These are phyloP conservation scores for Diploscapter pachys DNA, from an alignment of 1,140 invertebrate genomes.

Conservation along the genomic window DNA sequence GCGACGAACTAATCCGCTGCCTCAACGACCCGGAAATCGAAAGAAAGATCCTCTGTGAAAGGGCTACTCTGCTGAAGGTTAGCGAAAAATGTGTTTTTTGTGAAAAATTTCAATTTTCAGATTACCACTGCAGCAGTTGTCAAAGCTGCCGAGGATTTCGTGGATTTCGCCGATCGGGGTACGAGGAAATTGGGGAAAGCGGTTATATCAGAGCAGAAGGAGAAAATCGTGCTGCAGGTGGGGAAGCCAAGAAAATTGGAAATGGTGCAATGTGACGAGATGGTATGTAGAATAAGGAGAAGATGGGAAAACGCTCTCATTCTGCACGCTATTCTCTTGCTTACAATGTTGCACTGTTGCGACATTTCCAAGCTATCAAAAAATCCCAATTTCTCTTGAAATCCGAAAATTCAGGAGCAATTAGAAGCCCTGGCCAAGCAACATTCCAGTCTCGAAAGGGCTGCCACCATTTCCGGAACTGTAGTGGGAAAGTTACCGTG, in stretches of 20 bases:
- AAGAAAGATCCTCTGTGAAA: constrained; percentile 18
- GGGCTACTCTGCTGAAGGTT: constrained; percentile 25
- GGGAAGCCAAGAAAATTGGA: not conserved
- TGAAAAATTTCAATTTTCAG: constrained; percentile 19
- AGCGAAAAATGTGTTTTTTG: not conserved
- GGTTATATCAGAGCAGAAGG: constrained; percentile 20
- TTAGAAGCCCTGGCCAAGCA: constrained; percentile 93
- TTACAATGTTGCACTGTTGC: not conserved
- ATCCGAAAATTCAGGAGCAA: constrained; percentile 73
- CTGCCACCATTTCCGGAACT: constrained; percentile 61
- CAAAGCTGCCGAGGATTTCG: constrained; percentile 82
- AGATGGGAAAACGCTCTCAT: not conserved
- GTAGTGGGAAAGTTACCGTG: constrained; percentile 4
- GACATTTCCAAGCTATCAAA: not conserved
- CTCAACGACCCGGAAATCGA: constrained; percentile 23
- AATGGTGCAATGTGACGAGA: not conserved
- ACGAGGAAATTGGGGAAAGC: constrained; percentile 73
- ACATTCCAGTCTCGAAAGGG: constrained; percentile 85
- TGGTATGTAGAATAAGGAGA: not conserved
- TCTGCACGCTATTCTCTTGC: not conserved
- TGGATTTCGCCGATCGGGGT: constrained; percentile 65
- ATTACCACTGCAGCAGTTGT: constrained; percentile 39
- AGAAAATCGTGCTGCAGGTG: constrained; percentile 21
- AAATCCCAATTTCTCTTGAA: not conserved
- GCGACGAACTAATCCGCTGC: constrained; percentile 28